Evolutionary conservation across 2,888 invertebrate species (phyloP).

Genomic region (Trichopoda pennipes): DNA sequence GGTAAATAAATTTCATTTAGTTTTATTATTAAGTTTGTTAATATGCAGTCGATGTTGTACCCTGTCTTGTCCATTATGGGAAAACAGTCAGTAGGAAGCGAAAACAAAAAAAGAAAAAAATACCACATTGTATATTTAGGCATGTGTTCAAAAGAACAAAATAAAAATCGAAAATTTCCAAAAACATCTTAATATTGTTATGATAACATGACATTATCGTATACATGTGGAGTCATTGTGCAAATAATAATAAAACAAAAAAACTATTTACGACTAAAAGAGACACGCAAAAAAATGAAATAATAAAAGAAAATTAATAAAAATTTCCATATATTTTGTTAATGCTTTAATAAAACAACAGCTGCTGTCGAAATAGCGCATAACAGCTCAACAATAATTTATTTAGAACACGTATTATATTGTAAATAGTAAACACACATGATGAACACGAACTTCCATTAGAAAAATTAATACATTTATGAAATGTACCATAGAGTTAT

Average conservation of each 20-base stretch:
- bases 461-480: too few species aligned
- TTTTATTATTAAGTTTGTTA: neutral
- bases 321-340: neutral
- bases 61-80: neutral
- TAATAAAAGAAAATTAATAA: neutral
- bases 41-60: slow-evolving; percentile 12
- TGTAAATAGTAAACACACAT: too few species aligned
- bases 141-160: neutral
- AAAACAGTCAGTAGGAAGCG: neutral
- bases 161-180: neutral
- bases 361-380: too few species aligned
- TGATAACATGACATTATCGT: slow-evolving; percentile 9
- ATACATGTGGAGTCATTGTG: slow-evolving; percentile 10
- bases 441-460: too few species aligned
- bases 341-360: too few species aligned
- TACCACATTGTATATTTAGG: neutral
- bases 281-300: neutral
- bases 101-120: neutral
- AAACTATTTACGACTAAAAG: slow-evolving; percentile 11
- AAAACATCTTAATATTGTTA: slow-evolving; percentile 34
- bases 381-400: too few species aligned
- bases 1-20: slow-evolving; percentile 33
- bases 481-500: too few species aligned
- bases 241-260: slow-evolving; percentile 26
- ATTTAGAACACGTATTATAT: too few species aligned